Evolutionary conservation across 2,113 vertebrate genomes (phyloP), one percentile per base, ranked within the genome.

Genomic region (Clarias magur): DNA sequence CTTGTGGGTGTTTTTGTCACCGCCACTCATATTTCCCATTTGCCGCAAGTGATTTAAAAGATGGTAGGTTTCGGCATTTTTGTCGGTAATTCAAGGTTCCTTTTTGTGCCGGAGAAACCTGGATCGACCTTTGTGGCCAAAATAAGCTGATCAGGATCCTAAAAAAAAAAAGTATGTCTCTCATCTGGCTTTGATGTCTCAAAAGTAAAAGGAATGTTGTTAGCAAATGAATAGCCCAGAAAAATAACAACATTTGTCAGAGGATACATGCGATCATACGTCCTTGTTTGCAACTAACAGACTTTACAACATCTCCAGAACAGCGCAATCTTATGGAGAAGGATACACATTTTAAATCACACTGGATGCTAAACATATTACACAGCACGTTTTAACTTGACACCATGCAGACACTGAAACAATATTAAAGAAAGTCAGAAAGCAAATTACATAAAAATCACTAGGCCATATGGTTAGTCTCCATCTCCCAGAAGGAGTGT

Each of bases 1-100:
- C 86, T 90, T 91, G 90, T 91, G 91, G 88, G 90, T 90, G 92
- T 89, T 92, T 91, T 91, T 93, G 90, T 92, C 91, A 92, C 91
- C 90, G 89, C 88, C 84, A 80, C 86, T 92, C 91, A 91, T 90
- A 89, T 91, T 91, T 92, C 89, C 90, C 85, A 87, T 91, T 90
- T 82, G 90, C 92, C 92, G 85, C 91, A 90, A 90, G 88, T 85
- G 89, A 88, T 91, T 91, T 85, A 88, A 91, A 91, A 91, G 86
- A 89, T 85, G 88, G 86, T 90, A 88, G 86, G 82, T 89, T 88
- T 85, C 90, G 84, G 87, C 88, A 88, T 90, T 91, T 91, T 91
- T 81, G 89, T 60, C 88, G 84, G 87, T 87, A 88, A 90, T 91
- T 88, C 89, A 87, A 84, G 86, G 86, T 88, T 90, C 88, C 72